Conservation (phyloP, 2,797 vertebrate species). For the Propithecus perrieri region DNA sequence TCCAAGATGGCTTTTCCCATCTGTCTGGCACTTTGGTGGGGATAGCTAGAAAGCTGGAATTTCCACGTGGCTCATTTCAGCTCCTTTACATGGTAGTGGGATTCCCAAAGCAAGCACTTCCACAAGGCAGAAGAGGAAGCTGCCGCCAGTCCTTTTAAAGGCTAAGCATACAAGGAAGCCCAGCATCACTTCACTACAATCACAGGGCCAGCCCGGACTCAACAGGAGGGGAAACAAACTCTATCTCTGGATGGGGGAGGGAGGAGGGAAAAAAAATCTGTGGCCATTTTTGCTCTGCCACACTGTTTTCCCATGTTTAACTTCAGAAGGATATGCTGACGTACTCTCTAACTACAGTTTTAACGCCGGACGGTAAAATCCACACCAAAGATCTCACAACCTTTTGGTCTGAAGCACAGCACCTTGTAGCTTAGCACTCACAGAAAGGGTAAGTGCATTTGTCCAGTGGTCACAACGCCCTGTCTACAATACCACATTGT, state of each 20-base stretch:
- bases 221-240: neutral
- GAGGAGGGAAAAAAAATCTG: too few species aligned
- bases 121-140: neutral
- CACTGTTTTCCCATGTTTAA: neutral
- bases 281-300: neutral
- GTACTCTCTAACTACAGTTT: neutral
- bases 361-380: neutral
- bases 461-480: neutral
- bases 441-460: rapidly evolving
- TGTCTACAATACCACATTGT: rapidly evolving
- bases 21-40: neutral
- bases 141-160: neutral
- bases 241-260: neutral
- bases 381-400: neutral
- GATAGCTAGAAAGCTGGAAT: neutral
- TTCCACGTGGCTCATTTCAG: neutral
- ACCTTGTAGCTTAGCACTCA: neutral
- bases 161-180: neutral
- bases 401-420: neutral
- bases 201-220: neutral
- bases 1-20: too few species aligned
- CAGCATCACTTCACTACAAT: neutral
- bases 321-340: neutral
- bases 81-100: neutral
- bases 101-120: neutral